phyloP scores from a whole-genome alignment of 2,797 vertebrate genomes.

The Pelochelys cantorii region DNA sequence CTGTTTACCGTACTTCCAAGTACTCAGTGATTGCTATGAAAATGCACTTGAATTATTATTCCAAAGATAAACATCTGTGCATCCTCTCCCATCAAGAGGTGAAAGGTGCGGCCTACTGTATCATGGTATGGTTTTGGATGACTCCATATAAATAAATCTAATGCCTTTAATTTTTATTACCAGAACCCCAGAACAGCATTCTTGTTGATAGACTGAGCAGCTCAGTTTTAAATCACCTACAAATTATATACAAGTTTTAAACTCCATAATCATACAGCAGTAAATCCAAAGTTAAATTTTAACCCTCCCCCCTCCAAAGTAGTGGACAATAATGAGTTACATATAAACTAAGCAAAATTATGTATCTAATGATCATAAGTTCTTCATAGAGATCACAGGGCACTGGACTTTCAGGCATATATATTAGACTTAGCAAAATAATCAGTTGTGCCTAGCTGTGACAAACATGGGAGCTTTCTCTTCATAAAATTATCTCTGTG shows the following conservation, averaged over 20 bases:
- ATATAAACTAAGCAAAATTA: background rate
- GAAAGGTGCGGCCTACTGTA: background rate
- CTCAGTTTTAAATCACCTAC: background rate
- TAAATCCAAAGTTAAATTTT: background rate
- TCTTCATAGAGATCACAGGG: background rate
- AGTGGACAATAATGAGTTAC: background rate
- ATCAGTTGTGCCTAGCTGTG: background rate
- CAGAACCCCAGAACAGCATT: background rate
- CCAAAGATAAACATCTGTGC: background rate
- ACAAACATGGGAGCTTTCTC: background rate
- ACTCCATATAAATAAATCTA: background rate
- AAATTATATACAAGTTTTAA: background rate
- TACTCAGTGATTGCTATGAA: conserved; percentile 16
- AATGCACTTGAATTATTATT: conserved; percentile 26
- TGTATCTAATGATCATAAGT: background rate
- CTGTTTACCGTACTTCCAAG: conserved; percentile 35
- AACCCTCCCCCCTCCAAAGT: background rate
- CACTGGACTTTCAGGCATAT: background rate
- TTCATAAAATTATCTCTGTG: background rate
- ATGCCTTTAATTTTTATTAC: background rate
- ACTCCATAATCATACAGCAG: background rate
- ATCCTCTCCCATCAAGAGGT: background rate
- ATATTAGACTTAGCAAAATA: background rate
- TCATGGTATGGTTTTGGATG: background rate
- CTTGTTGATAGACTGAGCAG: background rate